Evolutionary conservation across 2,888 invertebrate genomes (phyloP).

Genomic region (Isotomurus palustris): DNA sequence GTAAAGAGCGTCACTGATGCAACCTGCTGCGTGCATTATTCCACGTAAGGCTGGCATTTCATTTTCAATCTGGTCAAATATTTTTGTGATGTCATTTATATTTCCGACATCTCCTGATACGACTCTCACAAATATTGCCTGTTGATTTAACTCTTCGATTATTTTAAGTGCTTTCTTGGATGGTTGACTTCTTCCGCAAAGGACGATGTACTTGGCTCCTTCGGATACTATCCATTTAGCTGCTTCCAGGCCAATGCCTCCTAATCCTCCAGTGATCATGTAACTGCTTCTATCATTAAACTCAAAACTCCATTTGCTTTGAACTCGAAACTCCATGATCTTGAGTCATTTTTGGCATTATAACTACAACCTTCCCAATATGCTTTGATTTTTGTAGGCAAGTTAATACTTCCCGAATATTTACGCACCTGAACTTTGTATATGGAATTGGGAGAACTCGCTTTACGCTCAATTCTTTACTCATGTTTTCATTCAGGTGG

Average conservation of each 20-base stretch:
- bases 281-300: conserved; percentile 18
- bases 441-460: conserved; percentile 1
- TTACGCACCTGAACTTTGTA: not conserved
- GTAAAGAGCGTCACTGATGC: conserved; percentile 6
- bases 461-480: not conserved
- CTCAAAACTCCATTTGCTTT: not conserved
- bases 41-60: conserved; percentile 13
- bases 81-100: not conserved
- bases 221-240: conserved; percentile 17
- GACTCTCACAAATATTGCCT: not conserved
- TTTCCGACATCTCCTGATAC: conserved; percentile 5
- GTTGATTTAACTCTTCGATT: not conserved
- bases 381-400: conserved; percentile 18
- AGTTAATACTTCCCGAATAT: conserved; percentile 13
- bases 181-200: conserved; percentile 4
- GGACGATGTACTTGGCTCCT: conserved; percentile 10
- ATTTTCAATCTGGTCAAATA: not conserved
- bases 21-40: conserved; percentile 22
- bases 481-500: not conserved
- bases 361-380: conserved; percentile 13
- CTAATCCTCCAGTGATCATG: conserved; percentile 24
- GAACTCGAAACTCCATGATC: not conserved
- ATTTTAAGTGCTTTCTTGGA: not conserved
- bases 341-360: conserved; percentile 3
- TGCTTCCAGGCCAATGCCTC: conserved; percentile 21